A percentile compares a stretch with the other conserved stretches of the same genome.
phyloP scores from a whole-genome alignment of 2,113 vertebrate species.

The Axis porcinus region DNA sequence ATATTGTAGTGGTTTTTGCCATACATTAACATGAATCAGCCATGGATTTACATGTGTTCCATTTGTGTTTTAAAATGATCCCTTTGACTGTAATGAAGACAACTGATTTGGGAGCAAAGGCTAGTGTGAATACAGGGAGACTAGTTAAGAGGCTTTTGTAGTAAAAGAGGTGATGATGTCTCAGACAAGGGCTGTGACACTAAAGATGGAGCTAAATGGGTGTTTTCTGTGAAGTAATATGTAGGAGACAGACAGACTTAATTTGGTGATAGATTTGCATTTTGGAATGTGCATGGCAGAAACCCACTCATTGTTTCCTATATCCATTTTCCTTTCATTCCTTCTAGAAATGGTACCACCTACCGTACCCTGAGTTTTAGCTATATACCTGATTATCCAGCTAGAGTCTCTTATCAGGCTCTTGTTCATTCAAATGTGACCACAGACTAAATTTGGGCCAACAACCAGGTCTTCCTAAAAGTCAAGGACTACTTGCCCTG shows the following conservation, averaged over 20 bases:
- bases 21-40: too few relatives aligned
- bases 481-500: background rate
- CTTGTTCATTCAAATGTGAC: background rate
- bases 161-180: background rate
- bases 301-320: background rate
- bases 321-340: background rate
- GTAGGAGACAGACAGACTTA: background rate
- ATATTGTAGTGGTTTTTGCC: too few relatives aligned
- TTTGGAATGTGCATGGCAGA: background rate
- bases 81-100: background rate
- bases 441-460: background rate
- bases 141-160: background rate
- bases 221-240: background rate
- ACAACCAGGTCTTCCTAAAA: background rate
- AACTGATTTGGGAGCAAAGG: background rate
- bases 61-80: background rate
- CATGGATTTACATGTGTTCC: too few relatives aligned
- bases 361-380: background rate
- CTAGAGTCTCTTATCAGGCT: background rate
- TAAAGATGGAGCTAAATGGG: background rate
- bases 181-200: background rate
- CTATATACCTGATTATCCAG: background rate
- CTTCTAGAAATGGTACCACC: background rate
- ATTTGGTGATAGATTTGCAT: background rate
- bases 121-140: background rate